Evolutionary conservation across 2,888 invertebrate genomes (phyloP), one percentile per base, ranked within the genome.

Genomic region (Dermolepida albohirtum): DNA sequence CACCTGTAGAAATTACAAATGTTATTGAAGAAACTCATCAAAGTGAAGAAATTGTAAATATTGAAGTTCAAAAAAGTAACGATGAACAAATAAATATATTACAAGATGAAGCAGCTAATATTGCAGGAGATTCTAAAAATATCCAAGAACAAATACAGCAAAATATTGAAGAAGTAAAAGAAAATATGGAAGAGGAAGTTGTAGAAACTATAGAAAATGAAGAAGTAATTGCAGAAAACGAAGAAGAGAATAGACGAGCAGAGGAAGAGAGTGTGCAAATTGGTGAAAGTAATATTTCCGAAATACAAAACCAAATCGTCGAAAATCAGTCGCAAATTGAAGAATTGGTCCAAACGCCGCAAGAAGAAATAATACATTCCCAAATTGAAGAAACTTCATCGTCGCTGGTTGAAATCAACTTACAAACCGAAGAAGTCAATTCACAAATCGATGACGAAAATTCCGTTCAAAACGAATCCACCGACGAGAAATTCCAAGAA

Each of bases 171-270:
- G 71, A 75, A 49, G 69, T 75, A 11, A 52, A 63, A 6, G 57
- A 47, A 81, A 10, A 55, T 10, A 52, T 34, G n/a, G 59, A 67
- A 50, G 65, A 65, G 50, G 14, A 16, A 40, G 47, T 6, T 16
- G 12, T 16, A 14, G 43, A 59, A 54, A 62, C n/a, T 12, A 5
- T 79, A 12, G 80, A 85, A 75, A 81, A 79, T 65, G 78, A 81
- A 2, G 82, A 83, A 67, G 79, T 80, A 66, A 79, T 74, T 17
- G 11, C 43, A 5, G 63, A 51, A 49, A 62, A 63, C 76, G 79
- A 79, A 82, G 79, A 67, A 16, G 39, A 6, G 68, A 59, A 14
- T 54, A 14, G 29, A 16, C 40, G 55, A 55, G 40, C 62, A 39
- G 49, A 47, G 39, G 57, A 69, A 52, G 34, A 62, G 10, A 39